Conservation (phyloP, 2,113 vertebrate species). For the Notarius quadriscutis region DNA sequence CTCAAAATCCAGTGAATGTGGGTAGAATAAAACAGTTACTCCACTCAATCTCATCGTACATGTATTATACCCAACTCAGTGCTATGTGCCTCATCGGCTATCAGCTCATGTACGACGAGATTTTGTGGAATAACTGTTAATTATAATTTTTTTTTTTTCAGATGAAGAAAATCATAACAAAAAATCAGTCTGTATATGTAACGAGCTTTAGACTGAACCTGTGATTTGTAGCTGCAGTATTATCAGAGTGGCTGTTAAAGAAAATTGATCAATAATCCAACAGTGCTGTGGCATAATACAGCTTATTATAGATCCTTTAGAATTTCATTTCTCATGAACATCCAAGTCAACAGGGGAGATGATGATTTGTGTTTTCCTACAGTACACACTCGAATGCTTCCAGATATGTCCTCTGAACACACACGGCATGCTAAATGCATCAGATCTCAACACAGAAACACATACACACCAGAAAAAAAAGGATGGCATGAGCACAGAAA, state of each 20-base stretch:
- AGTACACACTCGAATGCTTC: slow-evolving; percentile 33
- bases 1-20: no score
- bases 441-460: neutral
- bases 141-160: no score
- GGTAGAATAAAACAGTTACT: no score
- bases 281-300: neutral
- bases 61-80: no score
- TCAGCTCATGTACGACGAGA: no score
- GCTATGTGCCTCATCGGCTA: no score
- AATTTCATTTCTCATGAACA: neutral
- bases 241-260: neutral
- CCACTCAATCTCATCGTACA: no score
- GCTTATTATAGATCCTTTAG: neutral
- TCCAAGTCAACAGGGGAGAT: neutral
- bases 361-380: neutral
- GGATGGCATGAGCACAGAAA: neutral
- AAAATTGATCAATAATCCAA: neutral
- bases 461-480: neutral
- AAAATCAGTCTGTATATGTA: no score
- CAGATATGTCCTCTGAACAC: slow-evolving; percentile 23
- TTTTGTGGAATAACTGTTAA: no score
- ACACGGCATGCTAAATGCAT: slow-evolving; percentile 9
- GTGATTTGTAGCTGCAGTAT: neutral
- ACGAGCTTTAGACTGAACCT: neutral
- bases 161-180: no score